phyloP scores from a whole-genome alignment of 2,113 vertebrate species.

The pig (Sus scrofa) region T2T-Sscrofa CM000813.6:65853001-65853500 shows the following conservation, averaged over 20 bases:
- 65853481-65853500: too few relatives aligned
- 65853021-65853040: neutral
- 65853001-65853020: neutral
- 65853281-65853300: neutral
- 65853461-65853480: too few relatives aligned
- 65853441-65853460: too few relatives aligned
- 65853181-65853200: neutral
- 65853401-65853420: too few relatives aligned
- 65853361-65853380: too few relatives aligned
- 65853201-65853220: too few relatives aligned
- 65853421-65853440: too few relatives aligned
- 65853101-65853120: neutral
- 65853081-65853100: neutral
- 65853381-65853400: too few relatives aligned
- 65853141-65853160: neutral
- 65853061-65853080: neutral
- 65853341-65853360: neutral
- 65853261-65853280: rapidly evolving
- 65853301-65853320: neutral
- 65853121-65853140: neutral
- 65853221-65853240: rapidly evolving
- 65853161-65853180: neutral
- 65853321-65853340: neutral
- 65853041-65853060: neutral
- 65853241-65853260: neutral